Percentiles rank a stretch among this genome's conserved stretches.
phyloP scores from a whole-genome alignment of 2,888 invertebrate genomes.

The Rutpela maculata region DNA sequence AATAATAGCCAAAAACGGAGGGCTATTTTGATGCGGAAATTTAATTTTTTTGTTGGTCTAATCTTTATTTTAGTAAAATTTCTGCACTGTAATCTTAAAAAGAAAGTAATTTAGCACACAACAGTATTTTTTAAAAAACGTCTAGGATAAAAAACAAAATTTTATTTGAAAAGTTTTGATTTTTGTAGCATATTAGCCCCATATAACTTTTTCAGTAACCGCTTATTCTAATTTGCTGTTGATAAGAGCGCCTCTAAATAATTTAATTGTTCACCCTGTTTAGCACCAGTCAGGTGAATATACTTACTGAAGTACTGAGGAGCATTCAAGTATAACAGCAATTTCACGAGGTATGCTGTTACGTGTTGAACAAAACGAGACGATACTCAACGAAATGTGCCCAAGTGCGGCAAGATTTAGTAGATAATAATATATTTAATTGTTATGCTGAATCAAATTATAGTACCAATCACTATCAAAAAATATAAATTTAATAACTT shows the following conservation, averaged over 20 bases:
- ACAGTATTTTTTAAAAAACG: too few relatives aligned
- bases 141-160: too few relatives aligned
- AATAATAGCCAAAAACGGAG: too few relatives aligned
- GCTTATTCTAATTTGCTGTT: too few relatives aligned
- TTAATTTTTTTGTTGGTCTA: too few relatives aligned
- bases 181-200: too few relatives aligned
- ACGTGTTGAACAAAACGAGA: slow-evolving; percentile 17
- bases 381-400: slow-evolving; percentile 6
- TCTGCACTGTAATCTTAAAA: too few relatives aligned
- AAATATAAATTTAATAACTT: neutral
- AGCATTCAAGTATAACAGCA: slow-evolving; percentile 35
- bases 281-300: slow-evolving; percentile 26
- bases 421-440: slow-evolving; percentile 4
- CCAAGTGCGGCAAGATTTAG: slow-evolving; percentile 8
- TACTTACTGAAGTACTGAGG: slow-evolving; percentile 14
- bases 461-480: neutral
- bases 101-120: too few relatives aligned
- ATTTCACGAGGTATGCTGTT: slow-evolving; percentile 24
- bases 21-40: too few relatives aligned
- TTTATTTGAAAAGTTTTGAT: too few relatives aligned
- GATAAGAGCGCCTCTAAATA: neutral
- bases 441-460: neutral
- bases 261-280: slow-evolving; percentile 25
- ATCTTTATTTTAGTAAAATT: too few relatives aligned
- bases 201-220: too few relatives aligned